Evolutionary conservation across 2,113 vertebrate genomes (phyloP), one percentile per base, ranked within the genome.

Genomic region (Poeciliopsis turrubarensis): DNA sequence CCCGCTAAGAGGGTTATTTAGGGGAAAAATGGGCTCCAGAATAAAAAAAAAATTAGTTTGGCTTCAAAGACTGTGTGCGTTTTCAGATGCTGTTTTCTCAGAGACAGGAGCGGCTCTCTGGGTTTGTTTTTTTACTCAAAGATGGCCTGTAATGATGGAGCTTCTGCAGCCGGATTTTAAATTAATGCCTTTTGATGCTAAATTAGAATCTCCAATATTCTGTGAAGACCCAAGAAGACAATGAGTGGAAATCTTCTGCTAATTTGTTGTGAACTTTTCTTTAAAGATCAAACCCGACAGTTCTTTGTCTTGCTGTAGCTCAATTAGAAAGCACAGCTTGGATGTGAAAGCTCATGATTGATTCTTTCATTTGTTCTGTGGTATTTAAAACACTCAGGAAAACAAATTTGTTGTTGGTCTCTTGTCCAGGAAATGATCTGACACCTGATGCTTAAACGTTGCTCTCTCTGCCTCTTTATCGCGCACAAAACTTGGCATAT

Each of bases 361-460:
- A 88, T 88, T 88, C 9, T 60, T 89, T 84, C 62, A 84, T 88
- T 87, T 79, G 75, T 74, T 77, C 14, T 7, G 47, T 81, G 79
- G 85, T 87, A 80, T 89, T 87, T 89, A 86, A 82, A n/a, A 87
- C 72, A 72, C 65, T 81, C 44, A 68, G 81, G 71, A 81, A 75
- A 75, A 67, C 37, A 79, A 87, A 82, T 65, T 60, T 14, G 4
- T 64, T 74, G 66, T 17, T n/a, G 17, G 10, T 79, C 61, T 68
- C 60, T 77, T 68, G 76, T 81, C 70, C 79, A 83, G 84, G 77
- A 86, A 88, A 81, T 73, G 17, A 84, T 73, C 79, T 77, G 84
- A 86, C 80, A 86, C 72, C 80, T 84, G 84, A 82, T 65, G 78
- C 80, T 84, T 72, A 72, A 86, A 76, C 63, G 71, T 63, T 71